Evolutionary conservation across 2,797 vertebrate species (phyloP), one percentile per base, ranked within the genome.

Genomic region (Hylomyscus alleni): DNA sequence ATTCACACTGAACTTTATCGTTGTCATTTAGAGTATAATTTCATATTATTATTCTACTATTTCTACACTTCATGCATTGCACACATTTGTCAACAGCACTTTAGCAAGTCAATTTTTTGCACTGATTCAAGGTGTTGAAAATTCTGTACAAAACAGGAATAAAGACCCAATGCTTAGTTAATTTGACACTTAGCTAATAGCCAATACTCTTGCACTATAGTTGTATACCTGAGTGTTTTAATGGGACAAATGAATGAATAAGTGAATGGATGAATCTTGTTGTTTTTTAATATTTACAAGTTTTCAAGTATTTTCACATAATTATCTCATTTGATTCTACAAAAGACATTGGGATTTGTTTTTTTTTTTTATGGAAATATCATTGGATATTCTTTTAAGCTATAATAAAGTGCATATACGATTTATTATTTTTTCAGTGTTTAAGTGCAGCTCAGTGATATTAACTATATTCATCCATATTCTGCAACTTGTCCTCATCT

Each of bases 21-120:
- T 67, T 34, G 1, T 82, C 44, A 7, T 60, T 92, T 80, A 86
- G 24, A 6, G 2, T 29, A 90, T 56, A 65, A 40, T 91, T 89
- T 89, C 19, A 94, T 80, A 58, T 92, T 81, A 54, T 44, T 17
- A 76, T 47, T 77, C 40, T 73, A 40, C 62, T 83, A 93, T 81
- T n/a, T 83, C 62, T 50, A 78, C 24, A 94, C 40, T 78, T 20
- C 60, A 52, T 73, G 26, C 12, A 47, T 56, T 94, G 7, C 34
- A 50, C 47, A 90, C 83, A 82, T 76, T 54, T 83, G 17, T 50
- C 40, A 90, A 87, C 6, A 94, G 60, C 20, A 87, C 34, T 40
- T 20, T 50, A 77, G 29, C 4, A 86, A 92, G 3, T 77, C 24
- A 84, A 24, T 17, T 60, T 76, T 76, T 89, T 92, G 26, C n/a